Conservation (phyloP, 2,797 vertebrate species). For the Poecilia gillii region DNA sequence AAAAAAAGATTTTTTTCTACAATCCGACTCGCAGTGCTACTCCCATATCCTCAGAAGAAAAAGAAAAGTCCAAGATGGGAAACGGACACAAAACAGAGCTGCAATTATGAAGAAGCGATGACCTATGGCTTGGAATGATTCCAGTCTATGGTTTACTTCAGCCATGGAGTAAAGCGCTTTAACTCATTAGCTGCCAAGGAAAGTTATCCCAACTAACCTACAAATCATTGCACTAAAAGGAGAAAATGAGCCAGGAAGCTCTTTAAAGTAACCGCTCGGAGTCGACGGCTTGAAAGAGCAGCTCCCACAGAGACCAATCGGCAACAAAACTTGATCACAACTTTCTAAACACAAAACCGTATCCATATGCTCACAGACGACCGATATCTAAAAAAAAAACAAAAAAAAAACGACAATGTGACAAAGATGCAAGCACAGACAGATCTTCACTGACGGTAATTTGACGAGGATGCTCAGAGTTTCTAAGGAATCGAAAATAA, state of each 20-base stretch:
- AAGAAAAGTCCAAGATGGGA: slow-evolving; percentile 31
- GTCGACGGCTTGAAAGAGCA: slow-evolving; percentile 20
- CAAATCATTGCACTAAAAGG: slow-evolving; percentile 59
- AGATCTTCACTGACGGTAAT: slow-evolving; percentile 32
- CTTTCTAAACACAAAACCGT: neutral
- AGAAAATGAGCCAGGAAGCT: slow-evolving; percentile 33
- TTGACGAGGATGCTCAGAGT: slow-evolving; percentile 25
- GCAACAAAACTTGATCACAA: slow-evolving; percentile 17
- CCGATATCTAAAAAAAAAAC: slow-evolving; percentile 17
- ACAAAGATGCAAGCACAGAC: slow-evolving; percentile 41
- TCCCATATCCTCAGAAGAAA: slow-evolving; percentile 23
- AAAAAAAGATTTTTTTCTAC: slow-evolving; percentile 7
- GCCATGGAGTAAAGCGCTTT: slow-evolving; percentile 53
- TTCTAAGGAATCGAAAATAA: slow-evolving; percentile 43
- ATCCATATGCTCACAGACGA: slow-evolving; percentile 2
- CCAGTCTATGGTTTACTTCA: slow-evolving; percentile 51
- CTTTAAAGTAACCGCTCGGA: slow-evolving; percentile 32
- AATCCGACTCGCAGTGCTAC: slow-evolving; percentile 25
- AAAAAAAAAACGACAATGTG: neutral
- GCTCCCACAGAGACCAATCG: slow-evolving; percentile 42
- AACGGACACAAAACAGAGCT: slow-evolving; percentile 28
- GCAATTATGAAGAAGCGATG: slow-evolving; percentile 34
- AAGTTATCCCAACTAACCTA: slow-evolving; percentile 48
- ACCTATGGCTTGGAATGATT: slow-evolving; percentile 71
- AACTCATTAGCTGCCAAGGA: slow-evolving; percentile 73